These are phyloP conservation scores for Nycticorax nycticorax DNA, from an alignment of 2,113 vertebrate species.

Conservation along the genomic window DNA sequence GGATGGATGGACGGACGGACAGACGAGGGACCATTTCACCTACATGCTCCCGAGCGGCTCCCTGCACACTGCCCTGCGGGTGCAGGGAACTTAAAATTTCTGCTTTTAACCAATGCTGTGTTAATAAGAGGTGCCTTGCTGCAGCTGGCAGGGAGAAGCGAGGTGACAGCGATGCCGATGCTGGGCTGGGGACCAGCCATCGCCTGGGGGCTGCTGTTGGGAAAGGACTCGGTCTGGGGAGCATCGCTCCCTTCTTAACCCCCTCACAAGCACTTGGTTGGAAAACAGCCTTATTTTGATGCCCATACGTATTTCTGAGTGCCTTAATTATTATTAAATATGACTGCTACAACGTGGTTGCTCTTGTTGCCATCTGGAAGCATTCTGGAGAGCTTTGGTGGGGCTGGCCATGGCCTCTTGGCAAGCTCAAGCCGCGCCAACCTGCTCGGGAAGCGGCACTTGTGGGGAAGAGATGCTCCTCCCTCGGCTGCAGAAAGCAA, in stretches of 20 bases:
- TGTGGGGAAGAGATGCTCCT: background rate
- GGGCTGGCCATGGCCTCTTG: background rate
- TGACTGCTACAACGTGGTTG: background rate
- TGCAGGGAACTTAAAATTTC: background rate
- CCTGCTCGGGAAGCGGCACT: background rate
- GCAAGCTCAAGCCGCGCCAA: background rate
- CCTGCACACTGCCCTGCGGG: background rate
- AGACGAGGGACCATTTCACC: background rate
- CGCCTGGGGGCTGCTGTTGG: accelerated
- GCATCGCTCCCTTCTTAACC: background rate
- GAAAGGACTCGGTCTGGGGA: background rate
- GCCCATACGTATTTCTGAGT: accelerated
- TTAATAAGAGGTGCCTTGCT: background rate
- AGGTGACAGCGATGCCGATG: background rate
- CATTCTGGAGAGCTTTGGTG: background rate
- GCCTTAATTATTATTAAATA: background rate
- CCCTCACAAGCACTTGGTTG: background rate
- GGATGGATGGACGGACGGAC: background rate
- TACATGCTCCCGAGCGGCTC: background rate
- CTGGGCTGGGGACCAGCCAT: background rate
- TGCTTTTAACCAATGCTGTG: background rate
- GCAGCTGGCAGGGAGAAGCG: background rate
- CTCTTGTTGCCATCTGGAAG: background rate
- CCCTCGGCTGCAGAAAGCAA: background rate
- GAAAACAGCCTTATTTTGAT: background rate